Percentiles rank a stretch among this genome's conserved stretches.
Evolutionary conservation across 1,140 invertebrate species (phyloP).

Genomic region (Polyergus mexicanus): DNA sequence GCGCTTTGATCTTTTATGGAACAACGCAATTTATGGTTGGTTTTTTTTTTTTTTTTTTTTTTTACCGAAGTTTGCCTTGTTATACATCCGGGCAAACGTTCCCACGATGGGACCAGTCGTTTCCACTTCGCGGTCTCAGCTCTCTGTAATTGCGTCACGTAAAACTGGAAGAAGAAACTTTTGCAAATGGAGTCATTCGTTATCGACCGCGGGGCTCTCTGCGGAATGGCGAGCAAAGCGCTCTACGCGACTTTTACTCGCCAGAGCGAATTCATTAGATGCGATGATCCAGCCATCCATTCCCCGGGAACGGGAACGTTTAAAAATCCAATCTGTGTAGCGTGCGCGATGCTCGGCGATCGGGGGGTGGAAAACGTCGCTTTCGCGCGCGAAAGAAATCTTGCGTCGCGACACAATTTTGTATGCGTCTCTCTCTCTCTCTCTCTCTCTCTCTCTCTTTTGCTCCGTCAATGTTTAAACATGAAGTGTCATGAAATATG

Average conservation of each 20-base stretch:
- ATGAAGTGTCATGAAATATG: constrained; percentile 56
- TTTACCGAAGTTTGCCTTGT: constrained; percentile 61
- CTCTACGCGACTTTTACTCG: constrained; percentile 57
- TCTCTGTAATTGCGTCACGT: constrained; percentile 63
- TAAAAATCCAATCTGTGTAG: constrained; percentile 58
- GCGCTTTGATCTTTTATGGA: constrained; percentile 60
- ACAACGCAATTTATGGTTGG: constrained; percentile 59
- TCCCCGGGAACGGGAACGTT: constrained; percentile 39
- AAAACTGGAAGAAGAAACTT: constrained; percentile 61
- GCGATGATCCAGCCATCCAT: constrained; percentile 58
- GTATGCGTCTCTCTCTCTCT: neutral
- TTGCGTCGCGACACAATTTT: constrained; percentile 17
- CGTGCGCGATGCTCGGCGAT: constrained; percentile 5
- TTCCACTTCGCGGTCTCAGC: constrained; percentile 61
- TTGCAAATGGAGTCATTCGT: constrained; percentile 62
- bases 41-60: too few relatives aligned
- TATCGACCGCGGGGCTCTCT: constrained; percentile 47
- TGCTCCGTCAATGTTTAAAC: constrained; percentile 44
- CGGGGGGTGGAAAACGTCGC: neutral
- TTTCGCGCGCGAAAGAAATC: neutral
- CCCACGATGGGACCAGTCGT: constrained; percentile 56
- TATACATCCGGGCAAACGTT: constrained; percentile 58
- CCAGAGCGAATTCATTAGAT: constrained; percentile 58
- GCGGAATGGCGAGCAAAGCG: constrained; percentile 36
- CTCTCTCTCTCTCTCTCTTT: neutral